Conservation (phyloP, 2,888 invertebrate species). For the Hartigia nigra region DNA sequence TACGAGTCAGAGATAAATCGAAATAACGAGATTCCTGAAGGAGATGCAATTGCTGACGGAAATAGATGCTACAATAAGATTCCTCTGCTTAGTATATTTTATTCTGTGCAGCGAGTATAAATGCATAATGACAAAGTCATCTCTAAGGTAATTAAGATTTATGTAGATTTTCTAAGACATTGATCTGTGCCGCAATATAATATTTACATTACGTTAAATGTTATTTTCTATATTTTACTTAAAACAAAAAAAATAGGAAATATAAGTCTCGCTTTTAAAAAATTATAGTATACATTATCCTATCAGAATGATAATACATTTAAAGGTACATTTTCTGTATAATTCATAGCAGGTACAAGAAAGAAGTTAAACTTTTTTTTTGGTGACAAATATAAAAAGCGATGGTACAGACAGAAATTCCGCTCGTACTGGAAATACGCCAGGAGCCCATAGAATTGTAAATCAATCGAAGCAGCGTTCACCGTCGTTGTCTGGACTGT, state of each 20-base stretch:
- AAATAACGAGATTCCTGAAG: not conserved
- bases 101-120: not conserved
- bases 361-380: not conserved
- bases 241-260: not conserved
- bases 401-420: not conserved
- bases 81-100: not conserved
- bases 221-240: not conserved
- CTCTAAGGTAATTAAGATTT: not conserved
- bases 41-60: not conserved
- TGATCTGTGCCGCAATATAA: not conserved
- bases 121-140: not conserved
- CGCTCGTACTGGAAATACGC: not conserved
- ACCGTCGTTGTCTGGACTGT: not conserved
- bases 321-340: not conserved
- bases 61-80: not conserved
- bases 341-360: not conserved
- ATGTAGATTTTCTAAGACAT: not conserved
- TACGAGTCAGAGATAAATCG: not conserved
- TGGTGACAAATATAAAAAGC: not conserved
- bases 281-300: not conserved
- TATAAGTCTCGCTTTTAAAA: not conserved
- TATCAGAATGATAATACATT: not conserved
- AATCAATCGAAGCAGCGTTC: not conserved
- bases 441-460: conserved; percentile 4
- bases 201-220: not conserved